Evolutionary conservation across 2,113 vertebrate genomes (phyloP), one percentile per base, ranked within the genome.

Genomic region (Heloderma charlesbogerti): DNA sequence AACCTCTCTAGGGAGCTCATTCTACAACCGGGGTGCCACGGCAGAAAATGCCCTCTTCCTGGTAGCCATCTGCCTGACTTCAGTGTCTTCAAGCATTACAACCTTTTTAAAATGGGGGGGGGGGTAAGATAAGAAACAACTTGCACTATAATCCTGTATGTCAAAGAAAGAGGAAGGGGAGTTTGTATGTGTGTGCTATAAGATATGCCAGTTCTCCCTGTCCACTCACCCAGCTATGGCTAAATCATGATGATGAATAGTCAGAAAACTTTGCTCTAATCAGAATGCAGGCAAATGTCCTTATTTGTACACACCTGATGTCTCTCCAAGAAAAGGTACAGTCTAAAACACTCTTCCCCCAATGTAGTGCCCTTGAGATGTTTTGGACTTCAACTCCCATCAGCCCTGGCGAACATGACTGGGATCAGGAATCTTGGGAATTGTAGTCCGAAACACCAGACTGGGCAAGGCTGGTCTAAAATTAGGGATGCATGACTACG

Each of bases 401-500:
- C 60, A 63, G 60, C 60, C 60, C 60, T 63, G 60, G 60, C 16
- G 18, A 63, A 18, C 60, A 63, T 63, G 18, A 63, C 20, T 18
- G 3, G 12, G 3, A 20, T 63, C 16, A 63, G 12, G 60, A 63
- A 63, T 63, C 20, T 63, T 63, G 60, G 20, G 60, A 63, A 63
- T 22, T 63, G 60, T 63, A 63, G 60, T 22, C 60, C 60, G 15
- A 63, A 63, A 63, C 60, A 63, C 16, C 16, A 63, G 60, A 5
- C 5, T 63, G 20, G 20, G 20, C 18, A 63, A 63, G 16, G 60
- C 16, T 63, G 18, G 16, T 63, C 94, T 88, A 92, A 93, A 90
- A 91, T 96, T 94, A 96, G 91, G 43, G 92, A 94, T 95, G 95
- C 93, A 94, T 96, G 95, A 94, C 90, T 95, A 89, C 87, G 75